phyloP scores from a whole-genome alignment of 2,888 invertebrate species.

The Bruchidius siliquastri region DNA sequence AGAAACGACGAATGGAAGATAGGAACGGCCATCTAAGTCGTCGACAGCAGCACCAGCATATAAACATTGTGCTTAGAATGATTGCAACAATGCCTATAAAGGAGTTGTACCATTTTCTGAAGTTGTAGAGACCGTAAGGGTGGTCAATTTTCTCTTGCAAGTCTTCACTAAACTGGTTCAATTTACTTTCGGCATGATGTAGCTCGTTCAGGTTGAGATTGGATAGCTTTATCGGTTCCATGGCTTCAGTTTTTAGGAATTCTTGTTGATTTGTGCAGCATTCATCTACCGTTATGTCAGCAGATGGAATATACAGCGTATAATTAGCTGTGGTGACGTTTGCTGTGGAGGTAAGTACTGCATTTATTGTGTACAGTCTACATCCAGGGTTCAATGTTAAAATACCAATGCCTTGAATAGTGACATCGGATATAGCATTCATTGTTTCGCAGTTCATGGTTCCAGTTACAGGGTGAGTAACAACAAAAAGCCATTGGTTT shows the following conservation, averaged over 20 bases:
- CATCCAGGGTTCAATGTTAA: background rate
- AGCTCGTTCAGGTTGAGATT: background rate
- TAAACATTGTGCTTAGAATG: no score
- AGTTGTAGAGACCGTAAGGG: no score
- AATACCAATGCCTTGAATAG: conserved; percentile 1
- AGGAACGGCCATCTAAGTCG: no score
- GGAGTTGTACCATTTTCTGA: no score
- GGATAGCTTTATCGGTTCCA: background rate
- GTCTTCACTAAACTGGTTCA: no score
- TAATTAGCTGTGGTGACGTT: background rate
- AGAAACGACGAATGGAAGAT: no score
- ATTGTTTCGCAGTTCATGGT: background rate
- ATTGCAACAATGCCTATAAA: no score
- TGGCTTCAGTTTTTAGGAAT: background rate
- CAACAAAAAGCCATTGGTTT: conserved; percentile 4
- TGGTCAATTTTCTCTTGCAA: no score
- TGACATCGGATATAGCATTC: background rate
- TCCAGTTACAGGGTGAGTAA: conserved; percentile 1
- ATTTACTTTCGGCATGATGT: background rate
- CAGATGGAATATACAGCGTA: background rate
- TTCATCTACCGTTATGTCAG: conserved; percentile 4
- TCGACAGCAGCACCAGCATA: no score
- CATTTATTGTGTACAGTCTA: no score
- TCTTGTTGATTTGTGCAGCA: conserved; percentile 6
- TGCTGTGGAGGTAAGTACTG: background rate